Percentiles rank a stretch among this genome's conserved stretches.
These are phyloP conservation scores for Malurus alboscapulatus DNA, from an alignment of 2,113 vertebrate species.

Conservation along the genomic window DNA sequence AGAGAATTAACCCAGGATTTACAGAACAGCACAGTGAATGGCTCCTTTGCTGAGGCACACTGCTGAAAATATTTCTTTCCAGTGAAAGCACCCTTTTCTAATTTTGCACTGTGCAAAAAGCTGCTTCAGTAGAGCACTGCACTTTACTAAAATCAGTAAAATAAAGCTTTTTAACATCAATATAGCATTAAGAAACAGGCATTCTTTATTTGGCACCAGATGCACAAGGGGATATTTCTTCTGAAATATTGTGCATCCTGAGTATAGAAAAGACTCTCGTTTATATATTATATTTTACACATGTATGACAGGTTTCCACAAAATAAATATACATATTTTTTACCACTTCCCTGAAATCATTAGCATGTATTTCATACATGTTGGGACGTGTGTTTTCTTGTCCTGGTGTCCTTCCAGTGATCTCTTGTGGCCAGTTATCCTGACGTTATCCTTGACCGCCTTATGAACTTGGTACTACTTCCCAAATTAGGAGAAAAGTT, in stretches of 20 bases:
- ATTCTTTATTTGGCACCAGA: background rate
- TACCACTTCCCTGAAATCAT: background rate
- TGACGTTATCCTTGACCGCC: background rate
- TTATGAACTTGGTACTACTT: background rate
- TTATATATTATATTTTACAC: background rate
- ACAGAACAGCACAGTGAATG: background rate
- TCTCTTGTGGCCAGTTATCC: background rate
- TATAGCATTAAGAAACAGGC: background rate
- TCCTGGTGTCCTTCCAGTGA: background rate
- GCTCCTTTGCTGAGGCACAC: background rate
- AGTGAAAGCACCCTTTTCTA: background rate
- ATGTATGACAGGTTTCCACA: background rate
- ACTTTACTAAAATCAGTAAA: background rate
- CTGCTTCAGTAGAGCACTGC: background rate
- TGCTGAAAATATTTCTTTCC: background rate
- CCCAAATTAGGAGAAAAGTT: background rate
- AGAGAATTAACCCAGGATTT: background rate
- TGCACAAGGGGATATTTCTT: background rate
- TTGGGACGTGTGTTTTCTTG: fast-evolving
- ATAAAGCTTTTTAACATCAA: background rate
- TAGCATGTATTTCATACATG: background rate
- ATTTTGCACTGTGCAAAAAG: background rate
- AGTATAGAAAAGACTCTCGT: background rate
- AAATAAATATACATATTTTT: background rate
- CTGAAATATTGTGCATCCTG: background rate